Percentiles rank a stretch among this genome's conserved stretches.
Evolutionary conservation across 2,113 vertebrate genomes (phyloP).

Genomic region (Pseudopipra pipra): DNA sequence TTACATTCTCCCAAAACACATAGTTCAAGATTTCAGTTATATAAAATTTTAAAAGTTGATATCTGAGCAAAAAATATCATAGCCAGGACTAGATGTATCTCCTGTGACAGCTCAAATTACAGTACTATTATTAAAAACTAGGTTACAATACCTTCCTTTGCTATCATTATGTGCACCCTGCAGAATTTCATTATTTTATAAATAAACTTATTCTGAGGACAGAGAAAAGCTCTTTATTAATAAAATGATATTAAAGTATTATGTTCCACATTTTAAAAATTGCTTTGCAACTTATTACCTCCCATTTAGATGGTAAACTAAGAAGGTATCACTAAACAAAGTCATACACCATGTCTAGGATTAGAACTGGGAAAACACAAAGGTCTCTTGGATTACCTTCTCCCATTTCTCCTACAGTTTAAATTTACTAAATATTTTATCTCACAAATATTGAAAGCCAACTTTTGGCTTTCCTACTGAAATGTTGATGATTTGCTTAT

Average conservation of each 20-base stretch:
- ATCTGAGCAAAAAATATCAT: neutral
- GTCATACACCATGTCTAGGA: neutral
- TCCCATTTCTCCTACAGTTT: neutral
- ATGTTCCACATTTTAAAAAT: neutral
- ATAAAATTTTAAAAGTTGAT: neutral
- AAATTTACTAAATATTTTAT: neutral
- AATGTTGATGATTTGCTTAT: neutral
- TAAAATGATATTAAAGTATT: neutral
- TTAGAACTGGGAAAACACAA: rapidly evolving
- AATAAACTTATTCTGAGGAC: conserved; percentile 15
- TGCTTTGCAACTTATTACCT: neutral
- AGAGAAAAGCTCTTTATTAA: neutral
- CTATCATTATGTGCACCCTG: neutral
- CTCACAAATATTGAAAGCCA: neutral
- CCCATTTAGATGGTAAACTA: neutral
- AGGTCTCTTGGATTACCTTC: neutral
- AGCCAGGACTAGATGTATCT: neutral
- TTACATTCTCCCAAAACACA: neutral
- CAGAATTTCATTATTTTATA: conserved; percentile 10
- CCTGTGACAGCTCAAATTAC: conserved; percentile 17
- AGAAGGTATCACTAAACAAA: neutral
- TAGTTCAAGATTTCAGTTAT: neutral
- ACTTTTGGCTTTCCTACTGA: neutral
- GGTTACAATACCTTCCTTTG: neutral
- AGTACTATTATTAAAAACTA: conserved; percentile 41